Conservation (phyloP, 2,113 vertebrate genomes). For the Sapajus apella region DNA sequence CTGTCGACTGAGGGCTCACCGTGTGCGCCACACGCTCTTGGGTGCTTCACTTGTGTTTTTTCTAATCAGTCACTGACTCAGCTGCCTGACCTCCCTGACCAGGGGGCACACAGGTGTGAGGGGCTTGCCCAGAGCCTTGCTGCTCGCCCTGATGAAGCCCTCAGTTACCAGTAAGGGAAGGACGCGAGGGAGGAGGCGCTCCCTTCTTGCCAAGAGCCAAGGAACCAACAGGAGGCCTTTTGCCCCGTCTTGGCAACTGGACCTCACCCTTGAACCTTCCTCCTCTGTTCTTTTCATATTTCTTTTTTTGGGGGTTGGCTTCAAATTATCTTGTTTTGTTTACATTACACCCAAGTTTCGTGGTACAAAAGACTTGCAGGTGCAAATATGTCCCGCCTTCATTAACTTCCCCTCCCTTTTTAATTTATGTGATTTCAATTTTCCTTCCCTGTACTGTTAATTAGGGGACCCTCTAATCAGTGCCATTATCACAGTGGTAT, state of each 20-base stretch:
- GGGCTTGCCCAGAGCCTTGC: not conserved
- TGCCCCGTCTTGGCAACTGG: conserved; percentile 70
- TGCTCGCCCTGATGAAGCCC: not conserved
- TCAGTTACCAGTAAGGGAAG: not conserved
- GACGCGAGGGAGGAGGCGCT: not conserved
- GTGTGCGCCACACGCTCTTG: not conserved
- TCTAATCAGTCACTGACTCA: fast-evolving
- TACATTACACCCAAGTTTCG: conserved; percentile 87
- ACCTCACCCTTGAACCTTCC: conserved; percentile 72
- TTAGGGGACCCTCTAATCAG: conserved; percentile 94
- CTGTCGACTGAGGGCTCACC: fast-evolving
- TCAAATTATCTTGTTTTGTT: conserved; percentile 85
- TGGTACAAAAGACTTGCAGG: conserved; percentile 91
- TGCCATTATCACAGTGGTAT: conserved; percentile 94
- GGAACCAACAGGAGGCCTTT: not conserved
- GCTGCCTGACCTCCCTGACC: not conserved
- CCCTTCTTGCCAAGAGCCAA: conserved; percentile 49
- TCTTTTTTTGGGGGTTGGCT: conserved; percentile 63
- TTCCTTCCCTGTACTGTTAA: conserved; percentile 92
- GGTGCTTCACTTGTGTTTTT: not conserved
- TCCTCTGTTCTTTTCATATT: not conserved
- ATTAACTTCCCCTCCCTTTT: conserved; percentile 91
- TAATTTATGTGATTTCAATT: conserved; percentile 92
- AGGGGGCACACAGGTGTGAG: not conserved
- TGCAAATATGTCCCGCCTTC: conserved; percentile 90